These are phyloP conservation scores for Cylindroiulus punctatus DNA, from an alignment of 2,888 invertebrate genomes.

Conservation along the genomic window DNA sequence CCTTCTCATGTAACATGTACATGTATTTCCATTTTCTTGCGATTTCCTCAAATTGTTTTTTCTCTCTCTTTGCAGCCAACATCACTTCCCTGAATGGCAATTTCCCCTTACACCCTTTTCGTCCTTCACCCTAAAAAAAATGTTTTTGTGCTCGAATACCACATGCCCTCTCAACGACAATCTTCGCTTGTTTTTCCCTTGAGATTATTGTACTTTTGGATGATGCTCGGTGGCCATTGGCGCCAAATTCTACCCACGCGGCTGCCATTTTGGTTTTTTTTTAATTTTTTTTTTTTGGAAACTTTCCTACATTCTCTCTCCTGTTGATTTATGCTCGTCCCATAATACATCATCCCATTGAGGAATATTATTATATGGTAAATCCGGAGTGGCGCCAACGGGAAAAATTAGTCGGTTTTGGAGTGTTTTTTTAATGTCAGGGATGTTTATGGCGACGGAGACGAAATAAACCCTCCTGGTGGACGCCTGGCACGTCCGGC, in stretches of 20 bases:
- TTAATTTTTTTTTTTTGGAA: slow-evolving; percentile 9
- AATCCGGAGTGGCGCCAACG: slow-evolving; percentile 20
- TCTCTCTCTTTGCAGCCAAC: not conserved
- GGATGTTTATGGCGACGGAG: slow-evolving; percentile 19
- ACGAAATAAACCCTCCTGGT: slow-evolving; percentile 22
- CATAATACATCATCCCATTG: slow-evolving; percentile 23
- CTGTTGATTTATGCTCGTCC: slow-evolving; percentile 42
- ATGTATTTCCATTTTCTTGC: too few species aligned
- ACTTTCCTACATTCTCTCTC: slow-evolving; percentile 27
- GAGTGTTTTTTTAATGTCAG: slow-evolving; percentile 43
- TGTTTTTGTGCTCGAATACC: not conserved
- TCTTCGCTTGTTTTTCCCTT: not conserved
- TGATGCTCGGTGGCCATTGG: slow-evolving; percentile 23
- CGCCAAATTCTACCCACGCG: slow-evolving; percentile 31
- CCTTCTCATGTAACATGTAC: too few species aligned
- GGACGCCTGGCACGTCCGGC: slow-evolving; percentile 35
- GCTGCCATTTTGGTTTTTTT: not conserved
- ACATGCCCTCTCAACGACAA: not conserved
- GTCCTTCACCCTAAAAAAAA: not conserved
- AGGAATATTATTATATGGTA: slow-evolving; percentile 35
- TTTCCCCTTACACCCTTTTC: not conserved
- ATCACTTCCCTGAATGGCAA: not conserved
- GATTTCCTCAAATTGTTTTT: too few species aligned
- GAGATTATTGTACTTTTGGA: slow-evolving; percentile 40
- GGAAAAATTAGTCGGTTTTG: not conserved